These are phyloP conservation scores for Augochlorella aurata DNA, from an alignment of 2,888 invertebrate species.

Conservation along the genomic window DNA sequence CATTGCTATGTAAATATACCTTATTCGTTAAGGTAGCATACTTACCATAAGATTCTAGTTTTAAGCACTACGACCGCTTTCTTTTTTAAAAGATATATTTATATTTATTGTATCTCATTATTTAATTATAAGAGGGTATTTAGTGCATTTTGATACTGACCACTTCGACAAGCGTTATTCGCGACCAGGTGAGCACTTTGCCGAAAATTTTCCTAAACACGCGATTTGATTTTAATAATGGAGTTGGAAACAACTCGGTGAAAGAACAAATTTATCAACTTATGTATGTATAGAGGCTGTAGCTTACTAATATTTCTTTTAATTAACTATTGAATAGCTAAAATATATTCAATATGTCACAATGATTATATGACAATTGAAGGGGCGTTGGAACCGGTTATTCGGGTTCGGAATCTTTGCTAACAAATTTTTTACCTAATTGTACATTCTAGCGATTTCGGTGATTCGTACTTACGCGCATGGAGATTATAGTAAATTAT, in stretches of 20 bases:
- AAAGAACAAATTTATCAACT: conserved; percentile 27
- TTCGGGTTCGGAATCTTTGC: neutral
- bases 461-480: conserved; percentile 30
- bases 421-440: conserved; percentile 14
- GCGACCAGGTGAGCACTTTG: conserved; percentile 43
- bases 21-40: conserved; percentile 45
- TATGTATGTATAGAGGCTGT: conserved; percentile 58
- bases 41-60: conserved; percentile 50
- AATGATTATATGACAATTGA: conserved; percentile 11
- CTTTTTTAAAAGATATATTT: conserved; percentile 58
- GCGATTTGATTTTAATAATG: conserved; percentile 42
- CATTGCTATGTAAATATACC: conserved; percentile 74
- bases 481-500: conserved; percentile 18
- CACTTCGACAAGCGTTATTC: conserved; percentile 51
- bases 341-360: conserved; percentile 38
- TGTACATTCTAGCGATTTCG: conserved; percentile 10
- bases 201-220: conserved; percentile 39
- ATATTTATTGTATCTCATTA: conserved; percentile 62
- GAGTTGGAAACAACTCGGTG: conserved; percentile 20
- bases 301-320: conserved; percentile 36
- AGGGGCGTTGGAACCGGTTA: neutral
- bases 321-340: conserved; percentile 29
- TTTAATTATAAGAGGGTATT: conserved; percentile 58
- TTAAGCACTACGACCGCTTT: conserved; percentile 54
- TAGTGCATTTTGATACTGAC: conserved; percentile 61